Evolutionary conservation across 2,797 vertebrate genomes (phyloP), one percentile per base, ranked within the genome.

Genomic region (Rallus crepitans): DNA sequence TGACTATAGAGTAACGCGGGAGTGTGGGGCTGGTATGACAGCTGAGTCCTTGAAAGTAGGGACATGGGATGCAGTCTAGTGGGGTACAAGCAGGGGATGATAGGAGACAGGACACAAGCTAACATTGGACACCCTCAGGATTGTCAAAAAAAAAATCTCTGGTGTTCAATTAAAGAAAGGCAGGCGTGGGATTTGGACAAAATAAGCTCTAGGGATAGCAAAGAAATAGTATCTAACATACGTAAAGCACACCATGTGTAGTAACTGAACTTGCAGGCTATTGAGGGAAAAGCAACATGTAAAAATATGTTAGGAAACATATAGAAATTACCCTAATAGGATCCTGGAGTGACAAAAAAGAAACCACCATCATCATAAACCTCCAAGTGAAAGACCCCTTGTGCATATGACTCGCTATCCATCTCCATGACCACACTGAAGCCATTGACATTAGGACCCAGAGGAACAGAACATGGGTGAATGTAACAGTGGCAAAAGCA

Each of bases 381-480:
- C 11, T 84, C 5, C 30, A 18, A 35, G 10, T 25, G 45, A 31
- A 73, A 73, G 55, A 55, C 31, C 9, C 3, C 3, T 7, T 27
- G 31, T 5, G 13, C 4, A 2, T 37, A 15, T 0, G 3, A 23
- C 28, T 57, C 0, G 0, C 15, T n/a, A 17, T 53, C n/a, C 40
- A 18, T 28, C 61, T 56, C 48, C 42, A 8, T 7, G 40, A 15
- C 19, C 23, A 8, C n/a, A 6, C 19, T n/a, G 31, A 56, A 45
- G 48, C 33, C 0, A 1, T 18, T 45, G 70, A 28, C 9, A 5
- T 47, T 28, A 56, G 56, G 11, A 60, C 20, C 3, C 28, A 69
- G 27, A 70, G 24, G 23, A 57, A 33, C 20, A 61, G 25, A 69
- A 20, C 25, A 55, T 40, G 17, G 23, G 7, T 47, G 15, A 61